These are phyloP conservation scores for Catocala fraxini DNA, from an alignment of 2,888 invertebrate species.

Conservation along the genomic window DNA sequence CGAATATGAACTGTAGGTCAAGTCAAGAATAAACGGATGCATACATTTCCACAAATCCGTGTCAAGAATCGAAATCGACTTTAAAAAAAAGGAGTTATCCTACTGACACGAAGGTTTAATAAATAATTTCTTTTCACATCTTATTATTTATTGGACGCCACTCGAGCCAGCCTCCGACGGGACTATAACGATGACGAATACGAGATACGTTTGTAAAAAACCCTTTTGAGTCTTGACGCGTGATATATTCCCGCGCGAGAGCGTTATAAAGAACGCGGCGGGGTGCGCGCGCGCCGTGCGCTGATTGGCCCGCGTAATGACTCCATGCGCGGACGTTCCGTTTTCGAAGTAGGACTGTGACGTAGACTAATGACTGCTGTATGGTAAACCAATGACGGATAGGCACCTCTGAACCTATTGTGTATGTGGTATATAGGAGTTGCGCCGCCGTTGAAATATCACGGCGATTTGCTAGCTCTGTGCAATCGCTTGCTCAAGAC, in stretches of 20 bases:
- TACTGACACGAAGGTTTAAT: conserved; percentile 70
- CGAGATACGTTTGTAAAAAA: conserved; percentile 82
- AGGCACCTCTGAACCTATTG: conserved; percentile 82
- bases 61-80: conserved; percentile 71
- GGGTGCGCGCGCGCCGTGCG: conserved; percentile 78
- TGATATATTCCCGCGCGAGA: conserved; percentile 81
- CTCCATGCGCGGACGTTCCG: conserved; percentile 71
- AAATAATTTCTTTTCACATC: conserved; percentile 76
- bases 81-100: conserved; percentile 63
- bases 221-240: conserved; percentile 79
- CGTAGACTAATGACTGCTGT: conserved; percentile 78
- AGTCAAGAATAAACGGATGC: conserved; percentile 61
- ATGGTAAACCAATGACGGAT: conserved; percentile 83
- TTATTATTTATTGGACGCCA: conserved; percentile 81
- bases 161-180: conserved; percentile 63
- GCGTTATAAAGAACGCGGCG: conserved; percentile 82
- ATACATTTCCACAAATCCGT: conserved; percentile 83
- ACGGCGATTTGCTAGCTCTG: conserved; percentile 57
- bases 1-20: conserved; percentile 54
- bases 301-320: conserved; percentile 81
- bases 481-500: conserved; percentile 53
- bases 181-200: conserved; percentile 85
- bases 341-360: conserved; percentile 66
- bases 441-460: conserved; percentile 59
- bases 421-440: conserved; percentile 68